Conservation (phyloP, 1,140 invertebrate species). For the Magallana angulata region DNA sequence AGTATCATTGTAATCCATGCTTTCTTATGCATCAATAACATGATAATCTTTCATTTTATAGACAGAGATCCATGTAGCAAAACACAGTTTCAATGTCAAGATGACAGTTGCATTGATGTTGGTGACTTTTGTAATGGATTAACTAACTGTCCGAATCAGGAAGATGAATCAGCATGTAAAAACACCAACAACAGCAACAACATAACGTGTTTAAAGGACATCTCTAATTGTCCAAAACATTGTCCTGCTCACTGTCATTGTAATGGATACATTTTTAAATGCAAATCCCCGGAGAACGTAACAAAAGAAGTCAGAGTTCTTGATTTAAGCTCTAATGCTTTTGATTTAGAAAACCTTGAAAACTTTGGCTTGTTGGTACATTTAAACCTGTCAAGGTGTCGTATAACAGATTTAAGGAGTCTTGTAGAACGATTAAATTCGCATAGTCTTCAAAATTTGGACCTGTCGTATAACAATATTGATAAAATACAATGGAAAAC, state of each 20-base stretch:
- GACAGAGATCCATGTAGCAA: neutral
- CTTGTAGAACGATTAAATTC: neutral
- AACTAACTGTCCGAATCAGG: neutral
- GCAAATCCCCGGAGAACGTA: neutral
- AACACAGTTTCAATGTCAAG: slow-evolving; percentile 3
- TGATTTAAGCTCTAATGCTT: neutral
- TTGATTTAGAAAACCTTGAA: neutral
- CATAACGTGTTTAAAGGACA: neutral
- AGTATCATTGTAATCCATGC: too few species aligned
- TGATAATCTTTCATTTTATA: neutral
- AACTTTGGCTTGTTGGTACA: neutral
- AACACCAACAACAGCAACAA: neutral
- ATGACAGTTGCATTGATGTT: neutral
- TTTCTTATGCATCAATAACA: neutral
- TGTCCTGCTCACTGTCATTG: neutral
- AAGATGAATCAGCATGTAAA: neutral
- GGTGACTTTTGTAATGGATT: neutral
- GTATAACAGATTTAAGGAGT: neutral
- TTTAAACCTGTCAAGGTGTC: neutral
- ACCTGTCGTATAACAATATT: neutral
- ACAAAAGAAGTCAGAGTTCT: slow-evolving; percentile 2
- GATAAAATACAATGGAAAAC: neutral
- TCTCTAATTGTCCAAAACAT: neutral
- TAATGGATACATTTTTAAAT: neutral
- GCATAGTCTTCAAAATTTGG: neutral